These are phyloP conservation scores for Piezodorus guildinii DNA, from an alignment of 1,140 invertebrate genomes.

Conservation along the genomic window DNA sequence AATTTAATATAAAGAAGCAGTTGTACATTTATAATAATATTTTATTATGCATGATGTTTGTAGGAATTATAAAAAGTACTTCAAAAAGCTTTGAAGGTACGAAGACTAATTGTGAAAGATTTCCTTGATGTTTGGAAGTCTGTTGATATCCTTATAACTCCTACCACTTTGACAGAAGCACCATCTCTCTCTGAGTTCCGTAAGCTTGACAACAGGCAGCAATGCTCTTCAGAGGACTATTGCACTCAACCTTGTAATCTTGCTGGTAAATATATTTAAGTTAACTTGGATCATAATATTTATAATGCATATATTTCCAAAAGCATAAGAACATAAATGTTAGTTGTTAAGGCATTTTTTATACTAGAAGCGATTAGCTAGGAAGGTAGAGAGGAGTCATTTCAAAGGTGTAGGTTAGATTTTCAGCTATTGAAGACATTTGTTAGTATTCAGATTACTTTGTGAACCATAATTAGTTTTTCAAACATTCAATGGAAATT, in stretches of 20 bases:
- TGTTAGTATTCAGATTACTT: no score
- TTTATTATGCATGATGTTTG: neutral
- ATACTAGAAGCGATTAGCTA: no score
- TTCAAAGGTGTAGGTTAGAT: no score
- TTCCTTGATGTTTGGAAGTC: conserved; percentile 60
- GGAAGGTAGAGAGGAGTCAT: no score
- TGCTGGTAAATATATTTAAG: conserved; percentile 51
- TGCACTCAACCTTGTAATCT: conserved; percentile 93
- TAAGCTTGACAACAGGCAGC: conserved; percentile 67
- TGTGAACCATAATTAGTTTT: no score
- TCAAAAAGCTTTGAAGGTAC: conserved; percentile 79
- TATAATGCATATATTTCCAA: neutral
- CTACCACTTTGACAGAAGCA: conserved; percentile 77
- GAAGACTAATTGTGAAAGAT: conserved; percentile 78
- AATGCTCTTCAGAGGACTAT: conserved; percentile 79
- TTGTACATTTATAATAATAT: no score
- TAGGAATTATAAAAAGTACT: conserved; percentile 89
- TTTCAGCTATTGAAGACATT: no score
- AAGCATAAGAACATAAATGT: no score
- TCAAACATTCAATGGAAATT: no score
- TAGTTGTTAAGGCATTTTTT: no score
- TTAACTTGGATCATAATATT: neutral
- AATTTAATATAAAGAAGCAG: no score
- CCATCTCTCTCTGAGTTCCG: conserved; percentile 69
- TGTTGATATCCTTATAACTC: conserved; percentile 83